These are phyloP conservation scores for Neotoxoptera formosana DNA, from an alignment of 1,140 invertebrate species.

Conservation along the genomic window DNA sequence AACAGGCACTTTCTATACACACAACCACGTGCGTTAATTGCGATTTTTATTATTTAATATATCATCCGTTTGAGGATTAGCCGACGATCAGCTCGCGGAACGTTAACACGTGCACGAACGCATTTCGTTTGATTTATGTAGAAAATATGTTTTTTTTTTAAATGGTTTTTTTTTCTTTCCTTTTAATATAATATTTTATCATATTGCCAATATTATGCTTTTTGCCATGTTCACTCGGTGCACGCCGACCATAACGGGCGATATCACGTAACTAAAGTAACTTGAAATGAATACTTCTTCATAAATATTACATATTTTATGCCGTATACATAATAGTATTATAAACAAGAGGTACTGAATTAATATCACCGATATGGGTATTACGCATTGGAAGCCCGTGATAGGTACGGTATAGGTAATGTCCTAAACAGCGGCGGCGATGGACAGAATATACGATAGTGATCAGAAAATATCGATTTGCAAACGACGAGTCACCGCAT, in stretches of 20 bases:
- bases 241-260: neutral
- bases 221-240: neutral
- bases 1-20: neutral
- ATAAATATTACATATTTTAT: constrained; percentile 1
- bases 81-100: neutral
- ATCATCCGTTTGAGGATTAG: neutral
- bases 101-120: neutral
- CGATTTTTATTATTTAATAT: neutral
- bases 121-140: constrained; percentile 9
- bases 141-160: neutral
- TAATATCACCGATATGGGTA: neutral
- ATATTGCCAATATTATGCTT: neutral
- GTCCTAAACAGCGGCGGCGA: neutral
- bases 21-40: neutral
- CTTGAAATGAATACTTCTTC: constrained; percentile 7
- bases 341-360: neutral
- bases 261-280: neutral
- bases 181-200: neutral
- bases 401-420: neutral
- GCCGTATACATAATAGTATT: neutral
- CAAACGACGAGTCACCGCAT: neutral
- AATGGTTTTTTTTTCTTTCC: neutral
- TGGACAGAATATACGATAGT: neutral
- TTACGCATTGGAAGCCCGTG: neutral
- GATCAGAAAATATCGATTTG: neutral